Percentiles rank a stretch among this genome's conserved stretches.
Conservation (phyloP, 2,113 vertebrate genomes). For the Formicarius rufipectus region DNA sequence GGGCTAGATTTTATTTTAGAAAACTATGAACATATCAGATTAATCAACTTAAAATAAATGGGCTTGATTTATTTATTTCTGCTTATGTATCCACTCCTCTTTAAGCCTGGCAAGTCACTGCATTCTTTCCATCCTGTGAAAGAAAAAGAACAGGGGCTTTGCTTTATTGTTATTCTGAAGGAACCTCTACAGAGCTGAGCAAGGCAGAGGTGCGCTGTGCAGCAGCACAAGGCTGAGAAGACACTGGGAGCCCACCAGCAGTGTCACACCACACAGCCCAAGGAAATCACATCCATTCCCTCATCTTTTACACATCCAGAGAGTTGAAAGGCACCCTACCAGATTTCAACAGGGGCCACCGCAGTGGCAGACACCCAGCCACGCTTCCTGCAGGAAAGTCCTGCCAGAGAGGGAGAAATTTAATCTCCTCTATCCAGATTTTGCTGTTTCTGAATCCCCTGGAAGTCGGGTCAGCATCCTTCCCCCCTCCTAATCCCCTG, state of each 20-base stretch:
- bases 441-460: neutral
- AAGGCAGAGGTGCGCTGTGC: neutral
- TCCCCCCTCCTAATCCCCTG: neutral
- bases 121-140: slow-evolving; percentile 48
- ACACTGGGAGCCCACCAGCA: neutral
- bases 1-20: slow-evolving; percentile 41
- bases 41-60: slow-evolving; percentile 59
- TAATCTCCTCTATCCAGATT: neutral
- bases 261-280: neutral
- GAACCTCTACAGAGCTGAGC: neutral
- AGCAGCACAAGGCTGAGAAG: too few relatives aligned
- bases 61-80: slow-evolving; percentile 58
- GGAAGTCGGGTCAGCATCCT: slow-evolving; percentile 22
- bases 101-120: slow-evolving; percentile 23
- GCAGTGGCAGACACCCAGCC: neutral
- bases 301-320: neutral
- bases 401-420: neutral
- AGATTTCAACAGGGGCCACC: neutral
- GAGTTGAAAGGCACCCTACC: neutral
- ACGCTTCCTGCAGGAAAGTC: neutral
- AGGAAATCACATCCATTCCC: neutral
- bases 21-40: slow-evolving; percentile 32
- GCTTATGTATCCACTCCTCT: slow-evolving; percentile 20
- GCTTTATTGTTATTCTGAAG: slow-evolving; percentile 14
- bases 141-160: neutral